A percentile compares a stretch with the other conserved stretches of the same genome.
Conservation (phyloP, 2,797 vertebrate species). For the Mus caroli region DNA sequence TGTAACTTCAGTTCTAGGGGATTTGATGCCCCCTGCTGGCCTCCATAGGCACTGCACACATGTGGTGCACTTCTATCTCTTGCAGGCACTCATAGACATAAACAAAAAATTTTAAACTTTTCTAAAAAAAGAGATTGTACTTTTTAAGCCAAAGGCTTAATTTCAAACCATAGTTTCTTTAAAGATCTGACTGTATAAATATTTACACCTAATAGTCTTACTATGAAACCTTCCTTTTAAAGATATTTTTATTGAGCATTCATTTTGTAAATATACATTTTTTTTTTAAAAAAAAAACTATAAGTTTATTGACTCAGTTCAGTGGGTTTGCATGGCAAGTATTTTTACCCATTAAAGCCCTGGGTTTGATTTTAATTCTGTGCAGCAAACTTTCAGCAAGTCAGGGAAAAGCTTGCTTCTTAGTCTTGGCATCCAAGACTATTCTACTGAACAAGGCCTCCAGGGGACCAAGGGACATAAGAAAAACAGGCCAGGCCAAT, state of each 20-base stretch:
- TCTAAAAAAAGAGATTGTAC: not conserved
- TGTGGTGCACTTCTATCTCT: not conserved
- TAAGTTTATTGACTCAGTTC: not conserved
- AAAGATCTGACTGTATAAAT: not conserved
- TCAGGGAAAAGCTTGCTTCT: not conserved
- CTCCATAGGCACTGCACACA: not conserved
- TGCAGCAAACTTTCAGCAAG: not conserved
- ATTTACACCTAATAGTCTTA: not conserved
- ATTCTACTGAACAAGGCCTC: not conserved
- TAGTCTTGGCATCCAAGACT: not conserved
- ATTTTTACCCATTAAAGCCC: too few relatives aligned
- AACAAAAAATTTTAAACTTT: not conserved
- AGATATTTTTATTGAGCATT: not conserved
- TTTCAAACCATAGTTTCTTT: constrained; percentile 15
- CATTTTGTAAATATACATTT: not conserved
- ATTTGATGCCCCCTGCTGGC: too few relatives aligned
- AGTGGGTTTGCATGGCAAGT: not conserved
- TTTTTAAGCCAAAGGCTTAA: not conserved
- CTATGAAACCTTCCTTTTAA: not conserved
- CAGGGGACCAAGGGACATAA: not conserved
- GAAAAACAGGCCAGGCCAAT: not conserved
- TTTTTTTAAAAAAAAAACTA: not conserved
- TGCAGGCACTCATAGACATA: not conserved
- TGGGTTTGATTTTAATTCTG: not conserved
- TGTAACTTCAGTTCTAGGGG: not conserved